phyloP scores from a whole-genome alignment of 2,113 vertebrate species.

The Leptocoma aspasia region DNA sequence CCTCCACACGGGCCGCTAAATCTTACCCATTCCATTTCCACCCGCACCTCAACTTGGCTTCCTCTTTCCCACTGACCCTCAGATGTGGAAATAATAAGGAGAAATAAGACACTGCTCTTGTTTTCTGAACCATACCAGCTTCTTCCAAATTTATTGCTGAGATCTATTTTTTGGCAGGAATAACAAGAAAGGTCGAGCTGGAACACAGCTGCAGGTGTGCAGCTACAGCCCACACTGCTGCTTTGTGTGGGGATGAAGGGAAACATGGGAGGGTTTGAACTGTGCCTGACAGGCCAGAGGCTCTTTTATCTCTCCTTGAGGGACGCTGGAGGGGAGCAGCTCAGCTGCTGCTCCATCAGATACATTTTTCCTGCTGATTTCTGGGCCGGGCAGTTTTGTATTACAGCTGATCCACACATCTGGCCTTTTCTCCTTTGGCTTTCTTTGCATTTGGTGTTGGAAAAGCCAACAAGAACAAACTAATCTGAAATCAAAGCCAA shows the following conservation, averaged over 20 bases:
- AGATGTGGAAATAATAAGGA: slow-evolving; percentile 16
- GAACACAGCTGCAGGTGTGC: slow-evolving; percentile 50
- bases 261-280: background rate
- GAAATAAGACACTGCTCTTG: slow-evolving; percentile 13
- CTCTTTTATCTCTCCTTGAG: slow-evolving; percentile 39
- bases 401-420: slow-evolving; percentile 6
- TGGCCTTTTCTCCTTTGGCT: background rate
- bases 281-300: background rate
- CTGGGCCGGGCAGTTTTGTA: background rate
- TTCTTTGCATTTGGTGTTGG: slow-evolving; percentile 10
- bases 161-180: slow-evolving; percentile 40
- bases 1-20: background rate
- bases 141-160: slow-evolving; percentile 30
- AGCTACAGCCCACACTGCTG: background rate
- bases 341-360: background rate
- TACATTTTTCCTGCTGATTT: background rate
- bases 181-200: slow-evolving; percentile 16
- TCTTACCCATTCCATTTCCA: background rate
- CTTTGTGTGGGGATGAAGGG: slow-evolving; percentile 27
- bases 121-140: background rate
- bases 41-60: background rate
- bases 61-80: background rate
- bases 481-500: background rate
- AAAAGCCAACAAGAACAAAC: slow-evolving; percentile 1
- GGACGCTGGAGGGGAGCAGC: background rate